Evolutionary conservation across 2,797 vertebrate genomes (phyloP).

Genomic region (Loriculus beryllinus): DNA sequence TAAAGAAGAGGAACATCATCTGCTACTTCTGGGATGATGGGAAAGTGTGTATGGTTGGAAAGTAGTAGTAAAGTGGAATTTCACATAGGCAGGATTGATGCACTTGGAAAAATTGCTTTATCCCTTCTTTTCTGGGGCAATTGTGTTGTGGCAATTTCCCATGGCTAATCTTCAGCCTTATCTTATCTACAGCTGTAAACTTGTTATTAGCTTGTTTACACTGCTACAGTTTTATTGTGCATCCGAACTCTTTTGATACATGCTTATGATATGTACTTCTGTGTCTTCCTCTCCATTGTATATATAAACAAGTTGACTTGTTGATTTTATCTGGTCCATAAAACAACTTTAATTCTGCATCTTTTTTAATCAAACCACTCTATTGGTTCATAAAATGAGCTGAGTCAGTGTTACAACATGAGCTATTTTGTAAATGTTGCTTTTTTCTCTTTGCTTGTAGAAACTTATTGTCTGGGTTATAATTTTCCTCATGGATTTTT

Average conservation of each 20-base stretch:
- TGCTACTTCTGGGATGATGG: background rate
- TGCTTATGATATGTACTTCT: background rate
- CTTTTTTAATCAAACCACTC: background rate
- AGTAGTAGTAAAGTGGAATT: background rate
- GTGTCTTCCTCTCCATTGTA: background rate
- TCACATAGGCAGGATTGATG: background rate
- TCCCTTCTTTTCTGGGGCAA: background rate
- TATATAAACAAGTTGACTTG: background rate
- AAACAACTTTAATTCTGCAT: background rate
- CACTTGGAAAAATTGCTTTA: background rate
- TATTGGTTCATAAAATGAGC: background rate
- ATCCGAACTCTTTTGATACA: background rate
- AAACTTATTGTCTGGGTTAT: background rate
- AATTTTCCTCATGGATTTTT: background rate
- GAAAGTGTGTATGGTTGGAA: background rate
- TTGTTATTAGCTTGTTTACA: conserved; percentile 13
- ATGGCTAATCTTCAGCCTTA: background rate
- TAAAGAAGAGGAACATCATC: background rate
- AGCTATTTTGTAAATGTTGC: background rate
- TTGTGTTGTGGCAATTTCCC: background rate
- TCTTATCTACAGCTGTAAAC: background rate
- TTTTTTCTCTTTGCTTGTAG: background rate
- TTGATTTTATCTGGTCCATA: background rate
- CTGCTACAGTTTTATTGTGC: background rate
- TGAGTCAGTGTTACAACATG: background rate